These are phyloP conservation scores for Clupea harengus DNA, from an alignment of 2,113 vertebrate genomes.

Conservation along the genomic window DNA sequence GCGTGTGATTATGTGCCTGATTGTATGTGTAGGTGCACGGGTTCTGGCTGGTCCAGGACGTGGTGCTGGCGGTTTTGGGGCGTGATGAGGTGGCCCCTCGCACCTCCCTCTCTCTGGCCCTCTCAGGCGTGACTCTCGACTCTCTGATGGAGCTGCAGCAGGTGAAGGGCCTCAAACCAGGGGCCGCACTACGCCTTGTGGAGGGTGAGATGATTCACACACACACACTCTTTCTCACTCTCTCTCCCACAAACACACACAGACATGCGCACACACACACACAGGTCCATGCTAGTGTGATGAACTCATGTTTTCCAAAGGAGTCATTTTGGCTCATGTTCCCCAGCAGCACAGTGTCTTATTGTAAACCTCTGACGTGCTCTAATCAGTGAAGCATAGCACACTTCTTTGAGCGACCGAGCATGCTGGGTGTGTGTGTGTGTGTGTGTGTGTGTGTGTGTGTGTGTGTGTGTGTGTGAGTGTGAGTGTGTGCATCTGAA, in stretches of 20 bases:
- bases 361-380: neutral
- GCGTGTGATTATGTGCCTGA: neutral
- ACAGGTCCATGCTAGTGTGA: too few relatives aligned
- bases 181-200: constrained; percentile 67
- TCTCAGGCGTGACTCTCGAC: constrained; percentile 67
- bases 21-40: constrained; percentile 59
- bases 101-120: constrained; percentile 63
- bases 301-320: neutral
- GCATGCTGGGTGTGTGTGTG: neutral
- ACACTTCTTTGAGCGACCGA: too few relatives aligned
- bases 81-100: constrained; percentile 70
- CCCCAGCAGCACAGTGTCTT: neutral
- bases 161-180: constrained; percentile 70
- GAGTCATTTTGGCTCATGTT: neutral
- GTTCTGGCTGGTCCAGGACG: constrained; percentile 74
- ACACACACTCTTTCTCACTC: too few relatives aligned
- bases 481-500: neutral
- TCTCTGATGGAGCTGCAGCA: constrained; percentile 65
- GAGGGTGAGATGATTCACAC: constrained; percentile 61
- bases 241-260: neutral
- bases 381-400: neutral
- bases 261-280: neutral
- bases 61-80: constrained; percentile 59
- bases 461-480: constrained; percentile 10
- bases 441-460: constrained; percentile 7